Evolutionary conservation across 2,888 invertebrate genomes (phyloP), one percentile per base, ranked within the genome.

Genomic region (Cosmia pyralina): DNA sequence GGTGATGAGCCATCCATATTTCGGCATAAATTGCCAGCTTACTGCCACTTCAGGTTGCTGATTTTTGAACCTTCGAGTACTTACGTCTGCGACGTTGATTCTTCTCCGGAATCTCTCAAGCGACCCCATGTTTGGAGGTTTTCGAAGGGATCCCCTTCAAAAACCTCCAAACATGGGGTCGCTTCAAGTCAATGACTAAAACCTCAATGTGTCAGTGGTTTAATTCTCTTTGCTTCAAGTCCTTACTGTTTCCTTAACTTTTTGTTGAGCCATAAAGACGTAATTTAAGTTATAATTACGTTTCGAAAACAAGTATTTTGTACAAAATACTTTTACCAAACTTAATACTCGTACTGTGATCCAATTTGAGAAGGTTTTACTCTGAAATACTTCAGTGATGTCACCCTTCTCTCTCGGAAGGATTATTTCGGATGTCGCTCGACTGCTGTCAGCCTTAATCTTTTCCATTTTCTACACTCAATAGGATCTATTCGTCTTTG

Each of bases 261-360:
- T 50, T 15, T 69, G 55, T 62, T 22, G 44, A 77, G 38, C 28
- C 22, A 28, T 82, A 34, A 68, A 77, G 60, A 77, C 22, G 60
- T 82, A 82, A 77, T 77, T 82, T 77, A 77, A 77, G 50, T 77
- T 82, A 82, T 77, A 82, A 77, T 77, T 82, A 77, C 41, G 57
- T 77, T 82, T 57, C 28, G 22, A 69, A 60, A 57, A 57, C 77
- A 68, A 82, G 69, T 68, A 77, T 68, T 77, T 69, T 52, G 60
- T 41, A 41, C 28, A n/a, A 77, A 77, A 77, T 82, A 69, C 65
- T 68, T 67, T 77, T 50, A 46, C 46, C 63, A 28, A 77, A 55
- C 38, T 19, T 59, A 34, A 53, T 68, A 48, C n/a, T n/a, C n/a
- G n/a, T n/a, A n/a, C 59, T 58, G 52, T 69, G 41, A 79, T 53